Percentiles rank a stretch among this genome's conserved stretches.
phyloP scores from a whole-genome alignment of 2,888 invertebrate genomes.

The Loripinus fragilis region DNA sequence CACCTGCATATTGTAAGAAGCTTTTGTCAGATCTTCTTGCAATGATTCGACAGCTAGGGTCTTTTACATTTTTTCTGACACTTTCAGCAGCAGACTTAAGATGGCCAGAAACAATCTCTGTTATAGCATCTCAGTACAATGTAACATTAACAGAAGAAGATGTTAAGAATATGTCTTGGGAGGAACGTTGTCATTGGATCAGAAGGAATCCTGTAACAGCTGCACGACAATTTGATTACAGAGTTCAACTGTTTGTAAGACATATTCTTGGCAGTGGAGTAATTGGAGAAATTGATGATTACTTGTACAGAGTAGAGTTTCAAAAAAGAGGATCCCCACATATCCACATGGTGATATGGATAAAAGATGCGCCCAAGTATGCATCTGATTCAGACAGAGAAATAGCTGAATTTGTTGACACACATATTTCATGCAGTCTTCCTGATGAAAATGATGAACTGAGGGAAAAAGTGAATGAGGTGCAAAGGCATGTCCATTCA shows the following conservation, averaged over 20 bases:
- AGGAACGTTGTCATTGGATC: conserved; percentile 41
- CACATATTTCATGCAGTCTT: conserved; percentile 32
- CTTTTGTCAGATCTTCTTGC: conserved; percentile 39
- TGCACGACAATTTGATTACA: conserved; percentile 54
- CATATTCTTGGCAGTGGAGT: background rate
- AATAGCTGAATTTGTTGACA: conserved; percentile 33
- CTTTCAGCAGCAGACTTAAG: conserved; percentile 41
- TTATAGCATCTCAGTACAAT: conserved; percentile 32
- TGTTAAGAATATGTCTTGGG: conserved; percentile 46
- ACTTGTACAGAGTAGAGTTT: conserved; percentile 35
- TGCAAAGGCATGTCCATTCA: conserved; percentile 23
- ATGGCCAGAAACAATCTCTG: conserved; percentile 43
- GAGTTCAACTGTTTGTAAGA: conserved; percentile 43
- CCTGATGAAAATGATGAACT: conserved; percentile 21
- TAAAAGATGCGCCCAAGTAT: conserved; percentile 33
- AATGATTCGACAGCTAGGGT: conserved; percentile 37
- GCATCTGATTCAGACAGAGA: conserved; percentile 26
- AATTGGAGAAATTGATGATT: conserved; percentile 35
- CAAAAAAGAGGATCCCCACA: conserved; percentile 32
- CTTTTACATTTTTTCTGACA: conserved; percentile 48
- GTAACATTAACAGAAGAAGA: conserved; percentile 36
- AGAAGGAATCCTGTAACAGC: conserved; percentile 52
- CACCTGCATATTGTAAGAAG: conserved; percentile 42
- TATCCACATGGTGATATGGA: conserved; percentile 30
- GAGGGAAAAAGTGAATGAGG: background rate